Evolutionary conservation across 2,888 invertebrate genomes (phyloP).

Genomic region (Rotaria sp.): DNA sequence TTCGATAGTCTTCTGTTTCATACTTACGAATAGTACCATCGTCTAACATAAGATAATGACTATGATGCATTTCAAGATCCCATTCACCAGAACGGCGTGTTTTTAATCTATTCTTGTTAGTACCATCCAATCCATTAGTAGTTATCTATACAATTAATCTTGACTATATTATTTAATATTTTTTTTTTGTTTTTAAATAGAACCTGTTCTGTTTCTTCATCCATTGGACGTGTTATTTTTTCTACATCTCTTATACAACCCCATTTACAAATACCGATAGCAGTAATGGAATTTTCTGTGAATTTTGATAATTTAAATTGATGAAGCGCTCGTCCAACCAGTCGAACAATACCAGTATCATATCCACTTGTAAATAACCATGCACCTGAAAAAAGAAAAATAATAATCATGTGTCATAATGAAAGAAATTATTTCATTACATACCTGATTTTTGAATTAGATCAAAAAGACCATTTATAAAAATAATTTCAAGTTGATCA

Average conservation of each 20-base stretch:
- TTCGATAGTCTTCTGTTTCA: not conserved
- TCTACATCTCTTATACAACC: not conserved
- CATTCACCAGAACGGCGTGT: not conserved
- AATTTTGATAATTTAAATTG: not conserved
- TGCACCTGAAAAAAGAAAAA: not conserved
- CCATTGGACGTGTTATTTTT: too few relatives aligned
- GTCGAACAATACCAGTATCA: not conserved
- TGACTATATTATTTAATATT: not conserved
- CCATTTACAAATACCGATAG: conserved; percentile 11
- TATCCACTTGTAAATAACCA: not conserved
- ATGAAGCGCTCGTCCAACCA: not conserved
- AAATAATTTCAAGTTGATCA: not conserved
- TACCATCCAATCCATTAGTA: too few relatives aligned
- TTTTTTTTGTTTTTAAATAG: too few relatives aligned
- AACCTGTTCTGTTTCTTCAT: not conserved
- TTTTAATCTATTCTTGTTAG: rapidly evolving
- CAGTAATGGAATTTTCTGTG: not conserved
- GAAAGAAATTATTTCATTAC: not conserved
- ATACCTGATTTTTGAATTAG: not conserved
- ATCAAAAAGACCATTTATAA: not conserved
- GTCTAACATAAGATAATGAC: not conserved
- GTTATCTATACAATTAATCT: too few relatives aligned
- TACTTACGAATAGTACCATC: not conserved
- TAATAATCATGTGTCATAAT: not conserved
- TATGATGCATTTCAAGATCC: not conserved